Evolutionary conservation across 2,797 vertebrate species (phyloP).

Genomic region (Zalophus californianus): DNA sequence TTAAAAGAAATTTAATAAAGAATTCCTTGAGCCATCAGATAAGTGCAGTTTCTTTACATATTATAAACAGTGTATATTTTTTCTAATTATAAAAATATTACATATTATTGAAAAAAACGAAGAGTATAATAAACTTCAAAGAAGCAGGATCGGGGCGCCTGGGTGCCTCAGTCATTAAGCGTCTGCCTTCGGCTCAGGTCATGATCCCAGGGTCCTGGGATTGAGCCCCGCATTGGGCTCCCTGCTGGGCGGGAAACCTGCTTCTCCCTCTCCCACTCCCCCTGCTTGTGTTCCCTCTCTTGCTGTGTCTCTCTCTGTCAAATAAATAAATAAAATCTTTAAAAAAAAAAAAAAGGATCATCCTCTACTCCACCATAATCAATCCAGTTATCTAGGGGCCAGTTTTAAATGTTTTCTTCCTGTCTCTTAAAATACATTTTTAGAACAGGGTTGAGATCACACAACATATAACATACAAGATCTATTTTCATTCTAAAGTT

Average conservation of each 20-base stretch:
- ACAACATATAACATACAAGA: background rate
- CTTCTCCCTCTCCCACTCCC: too few relatives aligned
- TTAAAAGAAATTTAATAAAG: background rate
- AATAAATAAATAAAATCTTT: too few relatives aligned
- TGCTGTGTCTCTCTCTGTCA: too few relatives aligned
- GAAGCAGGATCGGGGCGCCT: background rate
- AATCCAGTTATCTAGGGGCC: background rate
- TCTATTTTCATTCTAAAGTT: slow-evolving; percentile 34
- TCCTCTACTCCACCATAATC: background rate
- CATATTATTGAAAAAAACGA: background rate
- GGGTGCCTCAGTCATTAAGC: too few relatives aligned
- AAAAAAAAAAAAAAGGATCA: background rate
- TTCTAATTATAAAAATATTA: slow-evolving; percentile 3
- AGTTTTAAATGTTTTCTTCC: background rate
- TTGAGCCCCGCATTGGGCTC: too few relatives aligned
- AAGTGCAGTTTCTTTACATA: slow-evolving; percentile 24
- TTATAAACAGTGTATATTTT: background rate
- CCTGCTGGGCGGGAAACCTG: too few relatives aligned
- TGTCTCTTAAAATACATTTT: slow-evolving; percentile 36
- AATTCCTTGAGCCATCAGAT: slow-evolving; percentile 30
- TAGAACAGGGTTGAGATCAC: slow-evolving; percentile 9
- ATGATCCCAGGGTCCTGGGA: too few relatives aligned
- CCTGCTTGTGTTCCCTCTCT: too few relatives aligned
- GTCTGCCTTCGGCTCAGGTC: too few relatives aligned
- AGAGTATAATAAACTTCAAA: background rate